Conservation (phyloP, 2,113 vertebrate species). For the Dicaeum eximium region DNA sequence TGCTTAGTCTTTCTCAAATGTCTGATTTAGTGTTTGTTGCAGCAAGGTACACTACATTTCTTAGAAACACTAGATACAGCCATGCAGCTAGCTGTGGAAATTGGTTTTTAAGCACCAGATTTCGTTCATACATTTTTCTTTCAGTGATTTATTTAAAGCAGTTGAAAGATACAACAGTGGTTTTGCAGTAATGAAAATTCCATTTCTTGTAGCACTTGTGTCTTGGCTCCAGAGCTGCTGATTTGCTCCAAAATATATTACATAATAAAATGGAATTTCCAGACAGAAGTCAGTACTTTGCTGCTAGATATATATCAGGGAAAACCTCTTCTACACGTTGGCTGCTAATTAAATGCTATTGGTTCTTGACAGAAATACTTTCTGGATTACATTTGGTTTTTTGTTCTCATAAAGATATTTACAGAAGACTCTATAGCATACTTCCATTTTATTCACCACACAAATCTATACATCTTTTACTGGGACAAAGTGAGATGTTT, state of each 20-base stretch:
- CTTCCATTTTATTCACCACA: slow-evolving; percentile 10
- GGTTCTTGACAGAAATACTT: slow-evolving; percentile 51
- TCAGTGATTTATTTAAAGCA: slow-evolving; percentile 46
- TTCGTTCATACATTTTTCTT: slow-evolving; percentile 11
- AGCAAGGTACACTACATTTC: neutral
- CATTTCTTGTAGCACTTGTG: slow-evolving; percentile 53
- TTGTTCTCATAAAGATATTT: slow-evolving; percentile 32
- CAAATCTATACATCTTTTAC: neutral
- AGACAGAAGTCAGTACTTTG: slow-evolving; percentile 55
- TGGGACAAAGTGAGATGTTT: neutral
- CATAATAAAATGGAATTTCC: slow-evolving; percentile 69
- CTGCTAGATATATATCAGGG: slow-evolving; percentile 26
- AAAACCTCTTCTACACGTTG: slow-evolving; percentile 27
- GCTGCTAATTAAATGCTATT: slow-evolving; percentile 43
- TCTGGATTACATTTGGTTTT: slow-evolving; percentile 30
- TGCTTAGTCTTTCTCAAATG: neutral
- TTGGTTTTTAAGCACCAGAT: slow-evolving; percentile 3
- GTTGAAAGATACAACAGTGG: slow-evolving; percentile 34
- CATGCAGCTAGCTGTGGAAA: neutral
- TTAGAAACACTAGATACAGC: neutral
- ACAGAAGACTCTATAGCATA: neutral
- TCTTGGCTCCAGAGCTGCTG: slow-evolving; percentile 31
- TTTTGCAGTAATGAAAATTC: slow-evolving; percentile 68
- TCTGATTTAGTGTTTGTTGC: neutral
- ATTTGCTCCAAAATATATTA: slow-evolving; percentile 53